A percentile compares a stretch with the other conserved stretches of the same genome.
Conservation (phyloP, 2,888 invertebrate genomes). For the Platycheirus albimanus region DNA sequence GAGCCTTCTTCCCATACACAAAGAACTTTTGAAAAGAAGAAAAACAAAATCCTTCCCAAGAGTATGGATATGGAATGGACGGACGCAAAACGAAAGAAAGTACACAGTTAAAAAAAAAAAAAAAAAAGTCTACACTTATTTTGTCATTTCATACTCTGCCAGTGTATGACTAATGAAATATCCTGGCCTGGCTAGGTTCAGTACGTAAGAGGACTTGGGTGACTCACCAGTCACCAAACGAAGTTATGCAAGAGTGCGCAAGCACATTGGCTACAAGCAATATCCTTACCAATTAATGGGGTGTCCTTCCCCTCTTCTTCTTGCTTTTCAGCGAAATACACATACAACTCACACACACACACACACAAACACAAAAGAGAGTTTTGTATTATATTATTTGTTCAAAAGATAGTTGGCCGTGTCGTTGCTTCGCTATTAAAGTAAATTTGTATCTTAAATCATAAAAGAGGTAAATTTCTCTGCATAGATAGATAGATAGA, state of each 20-base stretch:
- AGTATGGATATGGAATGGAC: constrained; percentile 21
- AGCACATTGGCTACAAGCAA: constrained; percentile 72
- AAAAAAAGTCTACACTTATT: constrained; percentile 57
- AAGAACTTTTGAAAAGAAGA: constrained; percentile 19
- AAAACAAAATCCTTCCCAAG: constrained; percentile 58
- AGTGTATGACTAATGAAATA: constrained; percentile 72
- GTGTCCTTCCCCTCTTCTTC: constrained; percentile 37
- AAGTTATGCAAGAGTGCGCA: constrained; percentile 74
- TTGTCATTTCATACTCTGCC: constrained; percentile 34
- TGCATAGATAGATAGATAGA: no score
- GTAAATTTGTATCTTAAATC: constrained; percentile 21
- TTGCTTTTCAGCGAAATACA: background rate
- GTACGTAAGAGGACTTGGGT: constrained; percentile 47
- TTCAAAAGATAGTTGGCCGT: constrained; percentile 28
- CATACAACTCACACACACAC: constrained; percentile 4
- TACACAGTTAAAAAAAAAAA: constrained; percentile 23
- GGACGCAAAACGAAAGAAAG: constrained; percentile 18
- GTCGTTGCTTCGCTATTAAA: background rate
- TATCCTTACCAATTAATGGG: constrained; percentile 73
- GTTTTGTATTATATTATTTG: constrained; percentile 36
- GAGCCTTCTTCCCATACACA: constrained; percentile 13
- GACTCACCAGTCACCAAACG: constrained; percentile 73
- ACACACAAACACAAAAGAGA: background rate
- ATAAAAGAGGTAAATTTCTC: constrained; percentile 36
- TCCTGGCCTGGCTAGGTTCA: constrained; percentile 59